Percentiles rank a stretch among this genome's conserved stretches.
Conservation (phyloP, 2,888 invertebrate genomes). For the Metacarcinus magister region DNA sequence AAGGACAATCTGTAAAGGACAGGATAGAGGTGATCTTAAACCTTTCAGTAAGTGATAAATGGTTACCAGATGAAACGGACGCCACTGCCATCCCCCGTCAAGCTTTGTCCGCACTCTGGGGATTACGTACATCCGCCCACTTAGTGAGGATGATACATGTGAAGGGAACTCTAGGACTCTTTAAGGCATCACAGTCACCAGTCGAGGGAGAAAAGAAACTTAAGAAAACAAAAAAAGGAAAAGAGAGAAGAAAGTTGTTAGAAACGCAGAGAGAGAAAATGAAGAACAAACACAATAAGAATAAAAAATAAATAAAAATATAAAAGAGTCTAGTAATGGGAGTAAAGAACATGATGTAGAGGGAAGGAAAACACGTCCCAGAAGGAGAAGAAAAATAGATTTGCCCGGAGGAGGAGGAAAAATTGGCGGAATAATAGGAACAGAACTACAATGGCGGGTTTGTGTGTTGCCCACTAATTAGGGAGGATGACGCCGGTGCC, state of each 20-base stretch:
- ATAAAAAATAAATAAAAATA: background rate
- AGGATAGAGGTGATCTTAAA: background rate
- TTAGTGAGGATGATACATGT: background rate
- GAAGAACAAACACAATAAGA: background rate
- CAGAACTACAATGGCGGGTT: background rate
- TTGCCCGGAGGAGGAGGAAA: background rate
- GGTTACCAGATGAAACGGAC: background rate
- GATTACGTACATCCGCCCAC: background rate
- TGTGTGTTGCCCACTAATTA: conserved; percentile 56
- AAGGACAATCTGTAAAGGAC: background rate
- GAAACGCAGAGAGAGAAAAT: background rate
- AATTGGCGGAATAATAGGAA: background rate
- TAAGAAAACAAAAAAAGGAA: background rate
- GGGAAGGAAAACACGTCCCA: background rate
- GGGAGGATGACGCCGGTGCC: conserved; percentile 50
- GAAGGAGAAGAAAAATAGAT: background rate
- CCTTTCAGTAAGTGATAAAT: background rate
- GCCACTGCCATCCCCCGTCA: background rate
- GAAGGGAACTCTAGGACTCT: background rate
- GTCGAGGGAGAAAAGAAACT: background rate
- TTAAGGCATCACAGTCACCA: background rate
- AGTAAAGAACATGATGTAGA: background rate
- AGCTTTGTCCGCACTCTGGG: background rate
- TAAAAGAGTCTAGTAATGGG: background rate
- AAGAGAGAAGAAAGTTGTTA: background rate